A percentile compares a stretch with the other conserved stretches of the same genome.
Conservation (phyloP, 2,888 invertebrate genomes). For the Meliscaeva auricollis region DNA sequence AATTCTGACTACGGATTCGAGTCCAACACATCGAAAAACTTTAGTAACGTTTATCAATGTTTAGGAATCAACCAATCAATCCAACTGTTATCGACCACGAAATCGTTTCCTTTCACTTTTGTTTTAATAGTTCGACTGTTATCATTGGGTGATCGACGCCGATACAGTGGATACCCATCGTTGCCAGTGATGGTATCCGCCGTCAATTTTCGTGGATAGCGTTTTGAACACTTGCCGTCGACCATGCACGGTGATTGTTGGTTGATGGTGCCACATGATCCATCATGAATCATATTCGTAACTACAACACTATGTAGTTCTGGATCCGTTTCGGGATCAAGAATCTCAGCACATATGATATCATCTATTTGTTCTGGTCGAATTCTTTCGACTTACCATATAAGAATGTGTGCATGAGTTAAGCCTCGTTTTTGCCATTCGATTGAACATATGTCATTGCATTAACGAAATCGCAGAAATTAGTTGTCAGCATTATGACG, state of each 20-base stretch:
- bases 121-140: conserved; percentile 73
- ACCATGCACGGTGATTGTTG: conserved; percentile 81
- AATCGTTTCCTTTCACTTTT: conserved; percentile 61
- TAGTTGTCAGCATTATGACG: too few relatives aligned
- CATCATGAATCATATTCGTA: too few relatives aligned
- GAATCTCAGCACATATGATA: conserved; percentile 71
- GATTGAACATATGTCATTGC: too few relatives aligned
- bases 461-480: too few relatives aligned
- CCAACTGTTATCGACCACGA: conserved; percentile 5
- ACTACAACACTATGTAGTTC: conserved; percentile 77
- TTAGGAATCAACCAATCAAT: too few relatives aligned
- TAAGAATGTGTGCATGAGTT: conserved; percentile 78
- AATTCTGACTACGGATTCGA: too few relatives aligned
- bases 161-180: conserved; percentile 80
- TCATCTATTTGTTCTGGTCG: conserved; percentile 73
- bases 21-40: too few relatives aligned
- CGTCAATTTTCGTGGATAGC: conserved; percentile 73
- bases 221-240: conserved; percentile 79
- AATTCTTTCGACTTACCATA: conserved; percentile 75
- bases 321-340: conserved; percentile 78
- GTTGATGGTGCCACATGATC: conserved; percentile 80
- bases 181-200: conserved; percentile 77
- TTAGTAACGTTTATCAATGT: too few relatives aligned
- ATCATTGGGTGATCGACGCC: conserved; percentile 77
- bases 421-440: conserved; percentile 80